Evolutionary conservation across 2,113 vertebrate species (phyloP).

Genomic region (pig (Sus scrofa)): DNA sequence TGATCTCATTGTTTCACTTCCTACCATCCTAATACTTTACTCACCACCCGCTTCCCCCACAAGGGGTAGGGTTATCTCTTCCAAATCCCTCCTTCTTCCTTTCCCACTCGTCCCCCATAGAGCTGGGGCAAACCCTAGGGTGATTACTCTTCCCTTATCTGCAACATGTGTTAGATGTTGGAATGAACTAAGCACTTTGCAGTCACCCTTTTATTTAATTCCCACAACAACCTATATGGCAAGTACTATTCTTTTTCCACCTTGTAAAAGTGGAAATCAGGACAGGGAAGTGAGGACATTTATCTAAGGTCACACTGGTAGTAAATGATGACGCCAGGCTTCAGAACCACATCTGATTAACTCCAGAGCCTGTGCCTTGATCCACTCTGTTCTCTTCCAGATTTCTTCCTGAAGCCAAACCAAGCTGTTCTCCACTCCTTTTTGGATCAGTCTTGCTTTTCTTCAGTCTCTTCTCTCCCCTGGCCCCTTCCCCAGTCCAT

Average conservation of each 20-base stretch:
- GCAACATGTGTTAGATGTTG: neutral
- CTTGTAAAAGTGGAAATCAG: neutral
- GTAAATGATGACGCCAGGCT: neutral
- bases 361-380: neutral
- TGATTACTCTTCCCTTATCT: neutral
- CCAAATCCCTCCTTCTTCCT: neutral
- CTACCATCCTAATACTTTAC: neutral
- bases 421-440: neutral
- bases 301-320: neutral
- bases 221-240: neutral
- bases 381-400: neutral
- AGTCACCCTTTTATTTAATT: neutral
- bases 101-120: neutral
- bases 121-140: neutral
- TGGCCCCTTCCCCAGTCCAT: neutral
- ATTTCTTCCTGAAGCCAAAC: constrained; percentile 4
- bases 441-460: neutral
- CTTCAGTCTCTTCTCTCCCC: neutral
- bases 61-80: neutral
- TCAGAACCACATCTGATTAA: neutral
- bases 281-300: neutral
- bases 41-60: neutral
- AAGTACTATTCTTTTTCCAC: neutral
- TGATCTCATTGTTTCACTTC: neutral
- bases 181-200: neutral